Evolutionary conservation across 2,113 vertebrate species (phyloP).

Genomic region (Micronisus gabar): DNA sequence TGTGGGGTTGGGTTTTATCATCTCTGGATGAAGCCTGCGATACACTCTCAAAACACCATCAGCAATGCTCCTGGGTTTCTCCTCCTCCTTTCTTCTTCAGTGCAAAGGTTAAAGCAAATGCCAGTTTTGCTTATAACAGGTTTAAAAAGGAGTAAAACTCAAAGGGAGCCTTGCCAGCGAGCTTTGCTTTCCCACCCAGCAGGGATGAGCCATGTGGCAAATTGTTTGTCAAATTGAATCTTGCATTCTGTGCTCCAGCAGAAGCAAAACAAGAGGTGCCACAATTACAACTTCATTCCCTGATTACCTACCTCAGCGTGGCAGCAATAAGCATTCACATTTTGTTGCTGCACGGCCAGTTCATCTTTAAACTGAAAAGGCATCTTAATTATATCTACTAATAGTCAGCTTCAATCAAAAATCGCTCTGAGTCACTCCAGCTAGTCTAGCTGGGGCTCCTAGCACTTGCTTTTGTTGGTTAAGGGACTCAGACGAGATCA

Average conservation of each 20-base stretch:
- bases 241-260: slow-evolving; percentile 7
- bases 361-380: slow-evolving; percentile 74
- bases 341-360: slow-evolving; percentile 72
- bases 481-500: slow-evolving; percentile 34
- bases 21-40: background rate
- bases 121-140: background rate
- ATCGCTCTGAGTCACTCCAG: slow-evolving; percentile 51
- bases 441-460: slow-evolving; percentile 25
- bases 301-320: slow-evolving; percentile 77
- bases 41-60: background rate
- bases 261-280: slow-evolving; percentile 67
- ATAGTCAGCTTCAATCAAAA: slow-evolving; percentile 72
- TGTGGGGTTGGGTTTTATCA: background rate
- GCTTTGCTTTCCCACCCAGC: slow-evolving; percentile 52
- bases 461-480: slow-evolving; percentile 36
- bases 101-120: slow-evolving; percentile 4
- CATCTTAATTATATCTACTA: slow-evolving; percentile 80
- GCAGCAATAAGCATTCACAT: slow-evolving; percentile 70
- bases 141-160: slow-evolving; percentile 22
- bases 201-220: slow-evolving; percentile 50
- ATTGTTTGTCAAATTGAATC: slow-evolving; percentile 71
- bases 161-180: background rate
- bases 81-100: background rate
- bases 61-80: background rate
- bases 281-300: slow-evolving; percentile 65